Percentiles rank a stretch among this genome's conserved stretches.
Conservation (phyloP, 1,140 invertebrate species). For the Uloborus diversus region DNA sequence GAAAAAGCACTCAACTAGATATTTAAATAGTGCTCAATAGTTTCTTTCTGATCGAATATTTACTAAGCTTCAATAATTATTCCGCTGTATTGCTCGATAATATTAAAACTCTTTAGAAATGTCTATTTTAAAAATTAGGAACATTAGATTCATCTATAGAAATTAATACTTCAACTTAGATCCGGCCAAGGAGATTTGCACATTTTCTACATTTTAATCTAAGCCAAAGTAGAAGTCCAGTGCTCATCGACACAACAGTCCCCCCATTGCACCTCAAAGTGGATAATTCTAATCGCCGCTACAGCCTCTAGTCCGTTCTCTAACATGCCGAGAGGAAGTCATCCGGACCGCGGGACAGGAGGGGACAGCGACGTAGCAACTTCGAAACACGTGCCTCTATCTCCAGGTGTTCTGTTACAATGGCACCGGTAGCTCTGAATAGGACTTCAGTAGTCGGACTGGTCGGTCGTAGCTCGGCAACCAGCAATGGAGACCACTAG, state of each 20-base stretch:
- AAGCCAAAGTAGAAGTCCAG: neutral
- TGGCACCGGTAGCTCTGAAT: slow-evolving; percentile 35
- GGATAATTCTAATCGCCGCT: neutral
- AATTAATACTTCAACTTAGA: no score
- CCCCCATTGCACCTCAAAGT: neutral
- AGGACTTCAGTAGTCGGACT: neutral
- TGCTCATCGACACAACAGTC: no score
- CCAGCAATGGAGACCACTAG: slow-evolving; percentile 35
- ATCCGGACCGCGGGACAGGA: neutral
- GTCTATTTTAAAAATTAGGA: no score
- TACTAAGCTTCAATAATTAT: neutral
- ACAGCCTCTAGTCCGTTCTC: neutral
- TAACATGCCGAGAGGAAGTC: slow-evolving; percentile 9
- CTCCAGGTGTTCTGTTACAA: slow-evolving; percentile 13
- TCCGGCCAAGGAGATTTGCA: neutral
- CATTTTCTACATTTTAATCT: neutral
- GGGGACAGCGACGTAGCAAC: neutral
- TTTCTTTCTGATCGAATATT: neutral
- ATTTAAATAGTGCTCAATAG: neutral
- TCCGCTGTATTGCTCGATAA: no score
- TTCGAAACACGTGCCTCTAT: slow-evolving; percentile 21
- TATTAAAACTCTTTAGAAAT: no score
- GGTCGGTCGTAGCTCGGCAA: neutral
- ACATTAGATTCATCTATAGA: no score
- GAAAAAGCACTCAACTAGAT: neutral